Conservation (phyloP, 2,113 vertebrate species). For the Dasyurus viverrinus region DNA sequence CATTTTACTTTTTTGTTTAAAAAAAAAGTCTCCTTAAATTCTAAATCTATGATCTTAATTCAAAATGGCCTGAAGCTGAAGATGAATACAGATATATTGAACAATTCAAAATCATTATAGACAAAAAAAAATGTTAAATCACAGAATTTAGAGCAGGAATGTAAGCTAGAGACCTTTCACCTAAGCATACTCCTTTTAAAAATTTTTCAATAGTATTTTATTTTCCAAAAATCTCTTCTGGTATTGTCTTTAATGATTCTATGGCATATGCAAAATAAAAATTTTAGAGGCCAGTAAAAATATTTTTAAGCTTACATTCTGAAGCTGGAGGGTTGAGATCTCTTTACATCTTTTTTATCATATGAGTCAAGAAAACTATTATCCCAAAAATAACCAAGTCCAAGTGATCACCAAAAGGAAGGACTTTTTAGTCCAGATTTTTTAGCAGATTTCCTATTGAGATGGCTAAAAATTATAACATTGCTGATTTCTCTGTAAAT, state of each 20-base stretch:
- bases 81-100: not conserved
- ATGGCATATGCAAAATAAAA: not conserved
- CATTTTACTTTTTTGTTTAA: not conserved
- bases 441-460: too few relatives aligned
- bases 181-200: not conserved
- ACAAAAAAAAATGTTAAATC: not conserved
- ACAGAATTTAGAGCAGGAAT: not conserved
- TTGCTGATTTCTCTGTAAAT: not conserved
- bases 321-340: not conserved
- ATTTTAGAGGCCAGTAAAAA: not conserved
- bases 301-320: not conserved
- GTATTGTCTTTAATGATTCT: too few relatives aligned
- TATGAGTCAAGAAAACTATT: not conserved
- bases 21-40: not conserved
- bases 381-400: conserved; percentile 13
- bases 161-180: not conserved
- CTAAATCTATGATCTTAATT: not conserved
- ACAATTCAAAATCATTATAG: not conserved
- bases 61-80: not conserved
- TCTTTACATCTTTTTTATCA: not conserved
- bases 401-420: not conserved
- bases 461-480: too few relatives aligned
- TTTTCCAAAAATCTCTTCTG: too few relatives aligned
- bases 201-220: too few relatives aligned
- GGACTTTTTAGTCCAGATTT: not conserved